Percentiles rank a stretch among this genome's conserved stretches.
These are phyloP conservation scores for Oscheius sp. DNA, from an alignment of 1,140 invertebrate genomes.

Conservation along the genomic window DNA sequence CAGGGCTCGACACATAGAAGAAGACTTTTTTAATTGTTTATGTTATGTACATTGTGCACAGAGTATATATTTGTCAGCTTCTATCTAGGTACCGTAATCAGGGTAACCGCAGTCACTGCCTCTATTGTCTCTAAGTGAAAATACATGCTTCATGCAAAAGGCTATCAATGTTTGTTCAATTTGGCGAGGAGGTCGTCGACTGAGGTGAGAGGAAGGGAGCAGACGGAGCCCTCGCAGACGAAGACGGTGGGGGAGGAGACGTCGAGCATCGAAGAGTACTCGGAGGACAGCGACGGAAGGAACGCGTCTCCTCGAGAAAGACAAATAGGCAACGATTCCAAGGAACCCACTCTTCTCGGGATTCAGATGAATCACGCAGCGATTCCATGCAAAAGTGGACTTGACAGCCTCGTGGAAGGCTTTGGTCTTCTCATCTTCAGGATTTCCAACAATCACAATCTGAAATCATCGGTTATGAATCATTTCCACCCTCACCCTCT, in stretches of 20 bases:
- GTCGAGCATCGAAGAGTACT: not conserved
- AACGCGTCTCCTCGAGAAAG: conserved; percentile 5
- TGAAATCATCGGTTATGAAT: too few relatives aligned
- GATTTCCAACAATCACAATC: not conserved
- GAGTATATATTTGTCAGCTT: too few relatives aligned
- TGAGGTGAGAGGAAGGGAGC: not conserved
- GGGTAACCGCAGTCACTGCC: too few relatives aligned
- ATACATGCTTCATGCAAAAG: too few relatives aligned
- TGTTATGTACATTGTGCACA: too few relatives aligned
- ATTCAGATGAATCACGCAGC: not conserved
- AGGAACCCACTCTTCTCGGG: not conserved
- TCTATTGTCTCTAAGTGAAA: too few relatives aligned
- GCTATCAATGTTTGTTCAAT: too few relatives aligned
- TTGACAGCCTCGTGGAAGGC: not conserved
- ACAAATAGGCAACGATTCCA: not conserved
- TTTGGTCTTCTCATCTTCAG: not conserved
- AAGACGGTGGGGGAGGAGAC: not conserved
- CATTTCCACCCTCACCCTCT: too few relatives aligned
- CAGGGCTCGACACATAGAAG: too few relatives aligned
- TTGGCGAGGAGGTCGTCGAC: not conserved
- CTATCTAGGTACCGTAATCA: too few relatives aligned
- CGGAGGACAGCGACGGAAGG: not conserved
- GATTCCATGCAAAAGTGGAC: not conserved
- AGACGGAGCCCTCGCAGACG: not conserved
- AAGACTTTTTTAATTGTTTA: too few relatives aligned